These are phyloP conservation scores for Misgurnus mizolepis DNA, from an alignment of 2,113 vertebrate species.

Conservation along the genomic window DNA sequence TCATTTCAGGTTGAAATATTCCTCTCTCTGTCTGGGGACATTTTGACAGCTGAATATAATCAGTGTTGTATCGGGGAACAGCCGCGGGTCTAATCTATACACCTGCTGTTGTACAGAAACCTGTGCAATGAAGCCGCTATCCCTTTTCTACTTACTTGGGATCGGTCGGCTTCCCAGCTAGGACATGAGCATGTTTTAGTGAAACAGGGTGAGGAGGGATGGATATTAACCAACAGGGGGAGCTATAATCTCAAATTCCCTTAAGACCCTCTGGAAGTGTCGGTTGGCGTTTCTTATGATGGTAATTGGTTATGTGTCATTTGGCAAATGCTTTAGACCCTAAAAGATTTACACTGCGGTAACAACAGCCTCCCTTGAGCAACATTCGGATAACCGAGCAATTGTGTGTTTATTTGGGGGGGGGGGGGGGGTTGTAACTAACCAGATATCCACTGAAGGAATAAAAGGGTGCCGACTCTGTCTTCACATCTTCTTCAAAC, in stretches of 20 bases:
- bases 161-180: neutral
- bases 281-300: slow-evolving; percentile 28
- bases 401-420: neutral
- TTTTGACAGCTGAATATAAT: neutral
- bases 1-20: neutral
- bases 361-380: neutral
- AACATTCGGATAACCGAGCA: neutral
- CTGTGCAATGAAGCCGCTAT: too few relatives aligned
- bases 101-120: neutral
- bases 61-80: neutral
- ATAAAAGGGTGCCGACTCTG: slow-evolving; percentile 57
- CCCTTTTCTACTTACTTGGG: too few relatives aligned
- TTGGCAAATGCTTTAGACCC: neutral
- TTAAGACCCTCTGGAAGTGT: slow-evolving; percentile 22
- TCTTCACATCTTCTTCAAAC: slow-evolving; percentile 66
- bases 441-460: slow-evolving; percentile 71
- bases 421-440: slow-evolving; percentile 44
- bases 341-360: neutral
- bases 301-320: slow-evolving; percentile 5
- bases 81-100: too few relatives aligned
- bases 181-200: too few relatives aligned
- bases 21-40: neutral
- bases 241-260: slow-evolving; percentile 64
- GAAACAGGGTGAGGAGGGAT: neutral
- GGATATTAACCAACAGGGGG: slow-evolving; percentile 69